Percentiles rank a stretch among this genome's conserved stretches.
phyloP scores from a whole-genome alignment of 2,888 invertebrate genomes.

The Ochropleura leucogaster region DNA sequence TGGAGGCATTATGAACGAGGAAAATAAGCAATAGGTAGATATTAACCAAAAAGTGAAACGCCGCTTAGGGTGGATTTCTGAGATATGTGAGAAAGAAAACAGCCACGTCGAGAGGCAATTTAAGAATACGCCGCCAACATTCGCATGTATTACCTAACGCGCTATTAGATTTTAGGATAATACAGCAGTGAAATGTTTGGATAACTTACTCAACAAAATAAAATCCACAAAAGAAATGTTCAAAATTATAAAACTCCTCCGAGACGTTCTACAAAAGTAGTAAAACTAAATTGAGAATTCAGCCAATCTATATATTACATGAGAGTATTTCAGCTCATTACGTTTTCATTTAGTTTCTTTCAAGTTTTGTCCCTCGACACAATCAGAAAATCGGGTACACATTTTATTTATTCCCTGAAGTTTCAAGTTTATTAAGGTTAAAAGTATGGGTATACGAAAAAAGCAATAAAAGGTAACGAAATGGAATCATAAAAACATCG shows the following conservation, averaged over 20 bases:
- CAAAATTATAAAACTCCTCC: conserved; percentile 35
- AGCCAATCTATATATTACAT: conserved; percentile 52
- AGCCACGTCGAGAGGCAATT: conserved; percentile 53
- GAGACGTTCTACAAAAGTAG: conserved; percentile 42
- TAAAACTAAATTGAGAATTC: conserved; percentile 53
- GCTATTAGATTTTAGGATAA: conserved; percentile 51
- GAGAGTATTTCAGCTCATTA: conserved; percentile 61
- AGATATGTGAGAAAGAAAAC: conserved; percentile 67
- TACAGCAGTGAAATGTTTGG: conserved; percentile 16
- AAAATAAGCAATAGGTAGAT: conserved; percentile 87
- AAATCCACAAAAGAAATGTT: conserved; percentile 37
- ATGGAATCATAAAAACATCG: conserved; percentile 82
- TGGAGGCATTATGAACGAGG: conserved; percentile 82
- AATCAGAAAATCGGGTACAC: conserved; percentile 61
- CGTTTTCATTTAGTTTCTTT: conserved; percentile 63
- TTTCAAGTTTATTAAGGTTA: conserved; percentile 74
- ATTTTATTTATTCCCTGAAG: conserved; percentile 69
- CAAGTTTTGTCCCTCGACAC: conserved; percentile 64
- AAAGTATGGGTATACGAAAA: conserved; percentile 73
- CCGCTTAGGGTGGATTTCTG: conserved; percentile 65
- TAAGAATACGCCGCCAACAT: conserved; percentile 48
- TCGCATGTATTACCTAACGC: conserved; percentile 37
- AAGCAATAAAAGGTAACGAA: conserved; percentile 74
- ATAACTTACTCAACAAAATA: conserved; percentile 26
- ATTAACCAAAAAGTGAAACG: conserved; percentile 81